Evolutionary conservation across 2,888 invertebrate species (phyloP).

Genomic region (Polylopha cassiicola): DNA sequence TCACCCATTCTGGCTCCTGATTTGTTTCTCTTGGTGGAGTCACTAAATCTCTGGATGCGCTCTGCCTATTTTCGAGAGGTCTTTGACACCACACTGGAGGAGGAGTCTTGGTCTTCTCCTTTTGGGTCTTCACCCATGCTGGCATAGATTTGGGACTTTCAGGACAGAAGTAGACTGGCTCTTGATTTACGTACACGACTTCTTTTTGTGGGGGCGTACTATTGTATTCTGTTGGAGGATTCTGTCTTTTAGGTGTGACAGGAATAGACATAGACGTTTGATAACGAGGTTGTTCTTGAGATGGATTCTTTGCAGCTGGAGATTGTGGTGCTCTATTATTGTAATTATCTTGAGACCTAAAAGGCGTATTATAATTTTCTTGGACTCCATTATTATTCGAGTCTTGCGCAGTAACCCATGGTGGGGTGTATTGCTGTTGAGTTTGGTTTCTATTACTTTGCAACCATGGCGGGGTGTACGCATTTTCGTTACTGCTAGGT

Average conservation of each 20-base stretch:
- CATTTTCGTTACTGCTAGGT: slow-evolving; percentile 47
- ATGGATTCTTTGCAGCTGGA: slow-evolving; percentile 38
- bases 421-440: slow-evolving; percentile 50
- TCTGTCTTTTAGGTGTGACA: slow-evolving; percentile 58
- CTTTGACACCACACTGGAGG: slow-evolving; percentile 68
- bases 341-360: slow-evolving; percentile 47
- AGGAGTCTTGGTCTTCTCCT: slow-evolving; percentile 70
- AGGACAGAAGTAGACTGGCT: slow-evolving; percentile 65
- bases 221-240: slow-evolving; percentile 50
- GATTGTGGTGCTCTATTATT: slow-evolving; percentile 36
- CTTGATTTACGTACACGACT: slow-evolving; percentile 65
- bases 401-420: slow-evolving; percentile 48
- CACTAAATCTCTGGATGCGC: slow-evolving; percentile 53
- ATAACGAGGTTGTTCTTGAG: slow-evolving; percentile 54
- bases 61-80: slow-evolving; percentile 59
- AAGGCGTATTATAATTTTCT: slow-evolving; percentile 42
- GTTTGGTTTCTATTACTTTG: slow-evolving; percentile 47
- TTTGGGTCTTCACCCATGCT: slow-evolving; percentile 68
- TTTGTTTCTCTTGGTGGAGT: slow-evolving; percentile 63
- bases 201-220: slow-evolving; percentile 55
- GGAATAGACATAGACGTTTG: slow-evolving; percentile 72
- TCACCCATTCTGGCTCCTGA: slow-evolving; percentile 68
- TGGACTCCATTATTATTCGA: slow-evolving; percentile 51
- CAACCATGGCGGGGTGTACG: slow-evolving; percentile 51
- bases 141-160: slow-evolving; percentile 68